Percentiles rank a stretch among this genome's conserved stretches.
phyloP scores from a whole-genome alignment of 2,113 vertebrate species.

The Oncorhynchus gorbuscha region DNA sequence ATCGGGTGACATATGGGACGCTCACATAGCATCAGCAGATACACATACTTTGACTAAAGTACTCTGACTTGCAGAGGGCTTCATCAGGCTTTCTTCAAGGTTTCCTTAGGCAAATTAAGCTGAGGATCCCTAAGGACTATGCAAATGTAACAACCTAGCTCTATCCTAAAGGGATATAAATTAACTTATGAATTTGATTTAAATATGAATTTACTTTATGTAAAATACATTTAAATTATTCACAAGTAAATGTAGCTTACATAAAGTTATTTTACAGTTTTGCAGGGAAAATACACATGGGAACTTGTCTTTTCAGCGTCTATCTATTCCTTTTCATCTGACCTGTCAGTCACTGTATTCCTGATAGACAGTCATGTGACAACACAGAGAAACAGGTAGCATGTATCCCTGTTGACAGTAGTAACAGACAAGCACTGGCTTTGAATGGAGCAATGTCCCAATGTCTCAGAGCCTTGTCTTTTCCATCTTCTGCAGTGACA shows the following conservation, averaged over 20 bases:
- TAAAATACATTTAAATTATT: not conserved
- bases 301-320: constrained; percentile 36
- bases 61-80: not conserved
- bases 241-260: not conserved
- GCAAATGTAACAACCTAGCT: not conserved
- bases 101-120: not conserved
- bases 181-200: not conserved
- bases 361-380: constrained; percentile 42
- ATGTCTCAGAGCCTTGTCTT: not conserved
- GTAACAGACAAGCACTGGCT: constrained; percentile 27
- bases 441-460: not conserved
- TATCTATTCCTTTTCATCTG: constrained; percentile 25
- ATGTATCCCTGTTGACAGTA: constrained; percentile 34
- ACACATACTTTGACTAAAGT: not conserved
- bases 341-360: constrained; percentile 6
- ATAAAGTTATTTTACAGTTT: not conserved
- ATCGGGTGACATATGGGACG: not conserved
- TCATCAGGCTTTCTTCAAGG: constrained; percentile 12
- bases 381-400: constrained; percentile 36
- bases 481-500: constrained; percentile 34
- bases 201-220: not conserved
- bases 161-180: not conserved
- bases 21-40: not conserved
- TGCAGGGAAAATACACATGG: not conserved
- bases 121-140: not conserved